Conservation (phyloP, 2,797 vertebrate genomes). For the Corythornis leucogaster region DNA sequence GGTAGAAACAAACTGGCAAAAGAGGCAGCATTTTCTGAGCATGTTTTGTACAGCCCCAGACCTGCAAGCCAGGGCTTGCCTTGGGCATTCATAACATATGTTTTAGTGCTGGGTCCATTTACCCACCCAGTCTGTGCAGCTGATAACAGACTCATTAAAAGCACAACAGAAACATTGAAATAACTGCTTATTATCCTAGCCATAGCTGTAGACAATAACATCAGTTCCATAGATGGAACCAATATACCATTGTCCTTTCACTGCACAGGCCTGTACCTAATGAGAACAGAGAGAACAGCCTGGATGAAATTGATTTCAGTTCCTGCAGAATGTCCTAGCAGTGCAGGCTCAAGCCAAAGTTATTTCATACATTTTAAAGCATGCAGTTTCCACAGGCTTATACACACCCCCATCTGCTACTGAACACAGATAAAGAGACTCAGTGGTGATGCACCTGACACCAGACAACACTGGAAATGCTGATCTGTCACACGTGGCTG, state of each 20-base stretch:
- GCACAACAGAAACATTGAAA: slow-evolving; percentile 19
- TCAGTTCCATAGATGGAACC: neutral
- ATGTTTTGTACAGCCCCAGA: neutral
- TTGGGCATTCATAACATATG: neutral
- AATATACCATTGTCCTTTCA: neutral
- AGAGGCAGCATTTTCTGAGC: neutral
- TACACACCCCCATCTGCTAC: neutral
- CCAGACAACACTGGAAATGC: neutral
- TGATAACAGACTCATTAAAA: slow-evolving; percentile 36
- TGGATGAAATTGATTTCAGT: slow-evolving; percentile 9
- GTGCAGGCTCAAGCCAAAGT: neutral
- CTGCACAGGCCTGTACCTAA: neutral
- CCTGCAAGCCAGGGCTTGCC: neutral
- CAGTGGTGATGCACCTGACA: neutral
- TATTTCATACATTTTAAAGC: neutral
- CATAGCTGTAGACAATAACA: slow-evolving; percentile 14
- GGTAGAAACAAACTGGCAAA: neutral
- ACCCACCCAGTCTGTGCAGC: neutral
- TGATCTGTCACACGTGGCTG: neutral
- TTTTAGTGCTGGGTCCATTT: neutral
- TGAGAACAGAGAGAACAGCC: neutral
- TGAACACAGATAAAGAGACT: neutral
- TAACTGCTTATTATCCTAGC: slow-evolving; percentile 10
- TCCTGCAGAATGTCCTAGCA: neutral
- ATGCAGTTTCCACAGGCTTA: neutral